Evolutionary conservation across 2,113 vertebrate species (phyloP), one percentile per base, ranked within the genome.

Genomic region (Aegithalos caudatus): DNA sequence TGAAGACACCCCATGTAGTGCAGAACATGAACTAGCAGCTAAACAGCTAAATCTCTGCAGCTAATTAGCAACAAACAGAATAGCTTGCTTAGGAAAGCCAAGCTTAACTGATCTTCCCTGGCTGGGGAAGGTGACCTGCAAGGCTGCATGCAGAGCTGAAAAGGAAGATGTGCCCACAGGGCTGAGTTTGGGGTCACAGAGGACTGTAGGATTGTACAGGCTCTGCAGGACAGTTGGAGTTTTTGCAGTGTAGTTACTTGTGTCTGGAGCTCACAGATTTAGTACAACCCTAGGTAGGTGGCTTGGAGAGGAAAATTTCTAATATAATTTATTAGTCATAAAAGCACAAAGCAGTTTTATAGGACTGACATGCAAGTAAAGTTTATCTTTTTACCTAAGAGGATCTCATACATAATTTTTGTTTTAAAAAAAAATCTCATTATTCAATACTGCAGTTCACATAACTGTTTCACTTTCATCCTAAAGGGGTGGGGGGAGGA

Each of bases 401-500:
- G 20, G 37, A 79, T 79, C 53, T 94, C 54, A 67, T 22, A 51
- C 21, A 38, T 31, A 91, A 54, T 89, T 71, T 0, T 81, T 71
- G 61, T 62, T 37, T 44, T 67, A 28, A 12, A 58, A 86, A 90
- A 64, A 18, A 0, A 9, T 45, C 37, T 89, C 31, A 79, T 89
- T 90, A 92, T 85, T 88, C 71, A 88, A 19, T 87, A 94, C 33
- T 90, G 40, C 51, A 56, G n/a, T 45, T 85, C 65, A 71, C 44
- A 79, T n/a, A 91, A 42, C 25, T 14, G 24, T 88, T 94, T 90
- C 50, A 70, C 70, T 95, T 88, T 88, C 62, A 88, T 77, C 33
- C 22, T 25, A 54, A 57, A 22, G 11, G 4, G 8, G 1, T n/a
- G n/a, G n/a, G n/a, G n/a, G n/a, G n/a, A n/a, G n/a, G 2, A 4